These are phyloP conservation scores for Daphoenositta chrysoptera DNA, from an alignment of 2,113 vertebrate species.

Conservation along the genomic window DNA sequence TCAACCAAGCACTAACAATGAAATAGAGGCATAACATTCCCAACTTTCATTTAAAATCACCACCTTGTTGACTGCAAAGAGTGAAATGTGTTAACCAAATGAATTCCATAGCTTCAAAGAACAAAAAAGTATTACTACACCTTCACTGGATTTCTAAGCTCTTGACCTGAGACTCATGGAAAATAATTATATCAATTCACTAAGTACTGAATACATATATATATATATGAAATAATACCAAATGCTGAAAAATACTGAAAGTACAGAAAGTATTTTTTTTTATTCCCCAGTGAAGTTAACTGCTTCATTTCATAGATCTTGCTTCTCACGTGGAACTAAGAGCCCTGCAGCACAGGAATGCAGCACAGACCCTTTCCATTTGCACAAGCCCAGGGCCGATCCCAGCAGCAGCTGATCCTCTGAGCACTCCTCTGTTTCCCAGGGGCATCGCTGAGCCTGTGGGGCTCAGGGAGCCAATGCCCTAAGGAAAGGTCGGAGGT, in stretches of 20 bases:
- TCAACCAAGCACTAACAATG: neutral
- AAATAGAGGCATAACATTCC: neutral
- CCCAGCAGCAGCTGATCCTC: neutral
- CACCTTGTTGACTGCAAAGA: neutral
- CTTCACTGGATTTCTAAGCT: neutral
- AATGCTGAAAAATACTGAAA: neutral
- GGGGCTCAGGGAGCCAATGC: neutral
- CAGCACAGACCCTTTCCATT: neutral
- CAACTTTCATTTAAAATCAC: neutral
- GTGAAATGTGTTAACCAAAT: neutral
- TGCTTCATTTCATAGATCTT: neutral
- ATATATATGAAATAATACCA: neutral
- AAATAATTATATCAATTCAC: neutral
- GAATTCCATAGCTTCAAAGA: neutral
- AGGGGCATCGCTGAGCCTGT: accelerated
- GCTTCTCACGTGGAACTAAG: neutral
- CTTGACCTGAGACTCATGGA: neutral
- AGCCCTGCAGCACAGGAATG: neutral
- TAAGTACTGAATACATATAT: neutral
- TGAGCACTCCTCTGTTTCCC: neutral
- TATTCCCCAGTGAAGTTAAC: neutral
- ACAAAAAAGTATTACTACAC: neutral
- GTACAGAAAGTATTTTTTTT: neutral
- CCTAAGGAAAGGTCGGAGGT: neutral
- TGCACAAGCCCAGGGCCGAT: neutral